Conservation (phyloP, 2,113 vertebrate species). For the Chiloscyllium plagiosum region DNA sequence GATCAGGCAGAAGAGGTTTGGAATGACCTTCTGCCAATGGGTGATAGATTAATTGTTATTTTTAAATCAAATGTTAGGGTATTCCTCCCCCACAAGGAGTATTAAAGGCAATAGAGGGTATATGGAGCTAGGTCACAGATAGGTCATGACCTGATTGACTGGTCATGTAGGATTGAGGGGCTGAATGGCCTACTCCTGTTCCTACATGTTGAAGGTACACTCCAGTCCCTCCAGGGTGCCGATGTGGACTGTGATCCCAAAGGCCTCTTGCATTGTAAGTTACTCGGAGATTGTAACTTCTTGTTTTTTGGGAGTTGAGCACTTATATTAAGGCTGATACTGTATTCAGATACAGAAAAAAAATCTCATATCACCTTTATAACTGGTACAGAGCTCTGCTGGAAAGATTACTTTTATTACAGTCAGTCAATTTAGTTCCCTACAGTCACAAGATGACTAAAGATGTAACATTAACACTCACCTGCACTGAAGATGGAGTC, state of each 20-base stretch:
- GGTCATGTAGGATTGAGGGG: background rate
- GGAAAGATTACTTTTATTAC: background rate
- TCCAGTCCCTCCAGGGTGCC: background rate
- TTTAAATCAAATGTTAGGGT: background rate
- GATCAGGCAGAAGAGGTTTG: background rate
- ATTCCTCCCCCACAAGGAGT: background rate
- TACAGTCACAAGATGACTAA: background rate
- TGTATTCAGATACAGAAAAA: background rate
- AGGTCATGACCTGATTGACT: too few species aligned
- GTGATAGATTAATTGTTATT: background rate
- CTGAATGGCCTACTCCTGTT: background rate
- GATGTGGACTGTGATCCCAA: too few species aligned
- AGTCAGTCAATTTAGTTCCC: background rate
- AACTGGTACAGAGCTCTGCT: background rate
- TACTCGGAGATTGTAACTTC: too few species aligned
- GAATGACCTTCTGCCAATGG: background rate
- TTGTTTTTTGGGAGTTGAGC: background rate
- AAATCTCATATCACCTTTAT: background rate
- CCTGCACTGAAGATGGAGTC: background rate
- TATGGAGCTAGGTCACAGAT: too few species aligned
- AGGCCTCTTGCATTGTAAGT: too few species aligned
- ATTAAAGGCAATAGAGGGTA: too few species aligned
- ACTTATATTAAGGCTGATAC: background rate
- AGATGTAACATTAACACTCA: background rate
- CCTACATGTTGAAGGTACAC: background rate